A percentile compares a stretch with the other conserved stretches of the same genome.
These are phyloP conservation scores for Neotoxoptera formosana DNA, from an alignment of 1,140 invertebrate genomes.

Conservation along the genomic window DNA sequence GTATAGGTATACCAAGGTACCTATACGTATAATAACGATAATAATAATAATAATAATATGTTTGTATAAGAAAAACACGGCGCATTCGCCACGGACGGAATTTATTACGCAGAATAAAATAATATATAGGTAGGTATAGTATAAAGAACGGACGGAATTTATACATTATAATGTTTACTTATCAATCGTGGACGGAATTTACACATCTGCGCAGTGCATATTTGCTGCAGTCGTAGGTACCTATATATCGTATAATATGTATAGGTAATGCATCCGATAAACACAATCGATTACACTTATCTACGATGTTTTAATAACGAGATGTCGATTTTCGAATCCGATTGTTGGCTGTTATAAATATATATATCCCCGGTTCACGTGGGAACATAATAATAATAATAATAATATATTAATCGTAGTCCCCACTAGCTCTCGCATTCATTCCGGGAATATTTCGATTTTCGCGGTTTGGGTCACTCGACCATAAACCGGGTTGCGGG, in stretches of 20 bases:
- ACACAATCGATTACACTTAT: background rate
- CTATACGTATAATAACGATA: too few relatives aligned
- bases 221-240: too few relatives aligned
- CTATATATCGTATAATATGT: too few relatives aligned
- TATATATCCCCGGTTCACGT: background rate
- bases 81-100: background rate
- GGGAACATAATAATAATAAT: too few relatives aligned
- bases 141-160: background rate
- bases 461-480: background rate
- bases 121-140: too few relatives aligned
- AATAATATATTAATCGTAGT: too few relatives aligned
- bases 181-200: background rate
- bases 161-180: too few relatives aligned
- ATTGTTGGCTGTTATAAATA: background rate
- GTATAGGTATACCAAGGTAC: too few relatives aligned
- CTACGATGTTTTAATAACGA: background rate
- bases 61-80: background rate
- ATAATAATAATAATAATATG: too few relatives aligned
- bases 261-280: background rate
- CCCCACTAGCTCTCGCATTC: background rate
- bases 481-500: background rate
- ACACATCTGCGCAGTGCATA: background rate
- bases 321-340: constrained; percentile 2
- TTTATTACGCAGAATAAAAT: background rate
- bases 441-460: background rate